Evolutionary conservation across 2,113 vertebrate genomes (phyloP).

Genomic region (Aphelocoma coerulescens): DNA sequence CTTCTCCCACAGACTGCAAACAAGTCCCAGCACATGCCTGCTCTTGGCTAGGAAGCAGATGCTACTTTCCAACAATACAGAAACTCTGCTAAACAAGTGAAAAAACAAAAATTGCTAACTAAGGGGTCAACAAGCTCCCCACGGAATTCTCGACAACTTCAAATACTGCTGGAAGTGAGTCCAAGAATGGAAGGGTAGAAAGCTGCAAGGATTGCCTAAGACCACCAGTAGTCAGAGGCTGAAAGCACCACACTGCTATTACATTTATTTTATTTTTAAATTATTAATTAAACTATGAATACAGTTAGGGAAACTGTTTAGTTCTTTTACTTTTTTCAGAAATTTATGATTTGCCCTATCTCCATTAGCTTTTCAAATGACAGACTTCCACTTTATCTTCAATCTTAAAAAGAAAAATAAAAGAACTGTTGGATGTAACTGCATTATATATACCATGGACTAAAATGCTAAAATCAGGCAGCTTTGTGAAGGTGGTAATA

Average conservation of each 20-base stretch:
- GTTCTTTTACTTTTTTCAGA: not conserved
- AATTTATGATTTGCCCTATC: not conserved
- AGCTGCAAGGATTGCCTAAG: not conserved
- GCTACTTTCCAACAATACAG: not conserved
- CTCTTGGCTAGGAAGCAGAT: not conserved
- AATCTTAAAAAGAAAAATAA: not conserved
- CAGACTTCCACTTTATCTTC: not conserved
- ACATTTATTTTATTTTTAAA: not conserved
- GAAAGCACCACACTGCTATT: not conserved
- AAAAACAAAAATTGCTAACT: not conserved
- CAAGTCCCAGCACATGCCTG: accelerated
- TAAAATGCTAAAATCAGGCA: not conserved
- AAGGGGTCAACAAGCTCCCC: not conserved
- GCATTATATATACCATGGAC: not conserved
- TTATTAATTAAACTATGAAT: not conserved
- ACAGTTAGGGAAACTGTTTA: not conserved
- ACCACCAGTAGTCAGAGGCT: not conserved
- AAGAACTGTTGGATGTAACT: not conserved
- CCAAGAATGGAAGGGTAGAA: not conserved
- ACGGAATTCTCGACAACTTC: not conserved
- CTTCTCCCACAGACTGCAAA: not conserved
- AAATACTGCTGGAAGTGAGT: not conserved
- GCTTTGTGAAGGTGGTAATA: not conserved
- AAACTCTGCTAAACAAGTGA: not conserved
- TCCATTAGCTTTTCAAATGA: not conserved